These are phyloP conservation scores for Jacana jacana DNA, from an alignment of 2,113 vertebrate genomes.

Conservation along the genomic window DNA sequence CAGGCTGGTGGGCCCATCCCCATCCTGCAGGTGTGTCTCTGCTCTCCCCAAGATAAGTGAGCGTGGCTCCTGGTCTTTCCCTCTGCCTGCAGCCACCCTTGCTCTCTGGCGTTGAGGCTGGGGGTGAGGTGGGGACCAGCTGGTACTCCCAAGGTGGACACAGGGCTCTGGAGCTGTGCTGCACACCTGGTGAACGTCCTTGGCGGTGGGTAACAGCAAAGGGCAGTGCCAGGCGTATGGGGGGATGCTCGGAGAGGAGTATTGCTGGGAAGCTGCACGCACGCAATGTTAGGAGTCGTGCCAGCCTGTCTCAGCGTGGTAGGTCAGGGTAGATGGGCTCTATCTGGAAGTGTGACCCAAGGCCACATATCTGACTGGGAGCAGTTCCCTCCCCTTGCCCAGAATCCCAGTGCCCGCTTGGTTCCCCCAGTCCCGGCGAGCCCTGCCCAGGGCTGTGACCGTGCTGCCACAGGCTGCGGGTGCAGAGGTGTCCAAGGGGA, in stretches of 20 bases:
- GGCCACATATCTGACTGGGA: neutral
- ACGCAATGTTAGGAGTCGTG: accelerated
- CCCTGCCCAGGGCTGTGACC: neutral
- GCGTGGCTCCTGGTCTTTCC: neutral
- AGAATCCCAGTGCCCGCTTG: no score
- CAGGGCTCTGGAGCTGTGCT: neutral
- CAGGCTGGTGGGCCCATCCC: neutral
- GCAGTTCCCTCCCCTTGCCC: neutral
- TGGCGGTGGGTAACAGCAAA: accelerated
- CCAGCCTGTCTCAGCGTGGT: accelerated
- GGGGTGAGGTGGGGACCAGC: no score
- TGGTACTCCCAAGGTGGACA: neutral
- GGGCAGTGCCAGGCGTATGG: neutral
- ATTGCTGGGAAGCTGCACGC: neutral
- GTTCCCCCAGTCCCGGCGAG: accelerated
- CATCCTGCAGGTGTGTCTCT: neutral
- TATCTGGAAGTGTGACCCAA: neutral
- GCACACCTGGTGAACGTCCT: neutral
- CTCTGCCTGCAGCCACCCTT: neutral
- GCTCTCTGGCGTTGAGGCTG: neutral
- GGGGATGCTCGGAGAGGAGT: neutral
- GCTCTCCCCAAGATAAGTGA: neutral
- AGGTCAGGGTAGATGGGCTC: neutral
- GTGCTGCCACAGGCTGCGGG: neutral
- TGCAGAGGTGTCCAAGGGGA: no score